These are phyloP conservation scores for Ericerus pela DNA, from an alignment of 1,140 invertebrate species.

Conservation along the genomic window DNA sequence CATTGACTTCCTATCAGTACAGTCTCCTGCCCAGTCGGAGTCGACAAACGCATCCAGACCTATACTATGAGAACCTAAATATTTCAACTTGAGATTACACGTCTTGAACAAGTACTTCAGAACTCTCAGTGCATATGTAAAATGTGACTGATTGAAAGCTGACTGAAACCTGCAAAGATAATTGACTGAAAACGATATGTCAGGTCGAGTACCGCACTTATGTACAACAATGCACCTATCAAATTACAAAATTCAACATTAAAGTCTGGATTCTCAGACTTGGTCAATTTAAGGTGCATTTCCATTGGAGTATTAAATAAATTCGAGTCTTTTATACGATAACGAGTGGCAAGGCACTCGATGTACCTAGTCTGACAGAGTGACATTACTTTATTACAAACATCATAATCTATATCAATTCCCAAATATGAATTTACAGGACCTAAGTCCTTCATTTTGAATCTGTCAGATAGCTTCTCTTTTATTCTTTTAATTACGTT, in stretches of 20 bases:
- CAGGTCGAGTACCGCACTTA: constrained; percentile 32
- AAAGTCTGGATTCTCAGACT: background rate
- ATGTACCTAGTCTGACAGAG: constrained; percentile 15
- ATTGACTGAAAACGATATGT: constrained; percentile 33
- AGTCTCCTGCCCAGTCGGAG: constrained; percentile 28
- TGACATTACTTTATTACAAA: background rate
- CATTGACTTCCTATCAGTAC: constrained; percentile 26
- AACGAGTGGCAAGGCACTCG: constrained; percentile 20
- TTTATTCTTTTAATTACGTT: background rate
- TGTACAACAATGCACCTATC: constrained; percentile 32
- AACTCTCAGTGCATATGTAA: constrained; percentile 31
- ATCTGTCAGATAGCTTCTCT: background rate
- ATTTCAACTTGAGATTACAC: constrained; percentile 18
- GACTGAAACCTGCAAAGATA: constrained; percentile 33
- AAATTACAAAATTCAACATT: constrained; percentile 24
- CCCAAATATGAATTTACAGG: constrained; percentile 12
- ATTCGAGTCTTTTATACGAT: constrained; percentile 26
- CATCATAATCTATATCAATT: constrained; percentile 14
- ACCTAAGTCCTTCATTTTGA: constrained; percentile 16
- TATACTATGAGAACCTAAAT: too few species aligned
- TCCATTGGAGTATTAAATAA: constrained; percentile 24
- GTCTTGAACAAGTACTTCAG: constrained; percentile 32
- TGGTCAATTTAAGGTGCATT: constrained; percentile 17
- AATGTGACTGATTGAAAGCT: constrained; percentile 28
- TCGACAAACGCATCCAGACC: constrained; percentile 21